Percentiles rank a stretch among this genome's conserved stretches.
These are phyloP conservation scores for Mythimna albipuncta DNA, from an alignment of 2,888 invertebrate genomes.

Conservation along the genomic window DNA sequence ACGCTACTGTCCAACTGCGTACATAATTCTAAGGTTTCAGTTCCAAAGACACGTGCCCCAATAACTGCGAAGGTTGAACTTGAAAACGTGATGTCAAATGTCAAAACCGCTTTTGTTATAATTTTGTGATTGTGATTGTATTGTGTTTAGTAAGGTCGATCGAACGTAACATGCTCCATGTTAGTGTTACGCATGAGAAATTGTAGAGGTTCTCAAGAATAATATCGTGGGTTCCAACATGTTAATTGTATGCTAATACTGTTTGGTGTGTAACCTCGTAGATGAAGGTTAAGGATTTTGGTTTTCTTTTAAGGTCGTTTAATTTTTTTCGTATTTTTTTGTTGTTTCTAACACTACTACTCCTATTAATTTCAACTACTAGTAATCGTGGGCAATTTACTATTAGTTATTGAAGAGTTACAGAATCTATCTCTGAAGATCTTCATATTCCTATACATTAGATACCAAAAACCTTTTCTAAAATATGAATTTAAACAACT, in stretches of 20 bases:
- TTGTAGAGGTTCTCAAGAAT: neutral
- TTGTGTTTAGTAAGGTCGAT: conserved; percentile 23
- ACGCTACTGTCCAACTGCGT: conserved; percentile 7
- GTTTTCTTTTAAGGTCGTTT: too few relatives aligned
- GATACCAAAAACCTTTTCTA: too few relatives aligned
- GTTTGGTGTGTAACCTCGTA: conserved; percentile 16
- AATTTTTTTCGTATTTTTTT: too few relatives aligned
- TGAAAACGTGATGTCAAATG: conserved; percentile 19
- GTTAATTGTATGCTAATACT: conserved; percentile 42
- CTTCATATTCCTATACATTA: too few relatives aligned
- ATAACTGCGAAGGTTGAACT: conserved; percentile 25
- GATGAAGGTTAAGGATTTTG: neutral
- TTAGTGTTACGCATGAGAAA: neutral
- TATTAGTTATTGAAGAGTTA: too few relatives aligned
- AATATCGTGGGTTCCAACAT: conserved; percentile 9
- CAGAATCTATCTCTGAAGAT: too few relatives aligned
- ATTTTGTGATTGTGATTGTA: neutral
- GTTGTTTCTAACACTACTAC: neutral
- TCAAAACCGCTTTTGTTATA: conserved; percentile 14
- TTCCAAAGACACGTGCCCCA: conserved; percentile 24
- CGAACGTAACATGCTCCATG: neutral
- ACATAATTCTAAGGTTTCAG: conserved; percentile 43
- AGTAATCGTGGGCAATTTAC: too few relatives aligned
- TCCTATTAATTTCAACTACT: too few relatives aligned
- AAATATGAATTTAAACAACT: too few relatives aligned